phyloP scores from a whole-genome alignment of 2,888 invertebrate species.

The Sminthurides aquaticus region DNA sequence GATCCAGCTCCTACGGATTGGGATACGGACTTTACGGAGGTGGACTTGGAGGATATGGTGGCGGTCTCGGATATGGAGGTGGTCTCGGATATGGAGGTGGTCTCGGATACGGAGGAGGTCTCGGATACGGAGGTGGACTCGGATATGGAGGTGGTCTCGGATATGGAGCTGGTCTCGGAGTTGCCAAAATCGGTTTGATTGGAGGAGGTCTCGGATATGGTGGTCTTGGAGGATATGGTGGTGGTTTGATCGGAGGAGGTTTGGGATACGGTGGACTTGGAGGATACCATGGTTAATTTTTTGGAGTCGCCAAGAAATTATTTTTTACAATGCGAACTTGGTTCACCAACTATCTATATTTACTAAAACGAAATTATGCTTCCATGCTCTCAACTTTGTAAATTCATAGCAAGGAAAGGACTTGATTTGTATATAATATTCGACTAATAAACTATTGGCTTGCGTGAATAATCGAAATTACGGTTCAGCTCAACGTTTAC shows the following conservation, averaged over 20 bases:
- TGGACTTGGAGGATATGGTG: conserved; percentile 1
- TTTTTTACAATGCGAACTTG: too few relatives aligned
- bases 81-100: neutral
- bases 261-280: conserved; percentile 4
- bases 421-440: too few relatives aligned
- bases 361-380: neutral
- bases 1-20: conserved; percentile 16
- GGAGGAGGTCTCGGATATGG: conserved; percentile 10
- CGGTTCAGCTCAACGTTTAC: too few relatives aligned
- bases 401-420: too few relatives aligned
- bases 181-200: conserved; percentile 2
- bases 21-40: conserved; percentile 20
- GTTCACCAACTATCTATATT: too few relatives aligned
- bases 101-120: conserved; percentile 6
- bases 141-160: conserved; percentile 10
- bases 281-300: conserved; percentile 3
- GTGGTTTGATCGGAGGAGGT: conserved; percentile 12
- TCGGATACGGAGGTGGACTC: conserved; percentile 14
- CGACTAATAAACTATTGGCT: too few relatives aligned
- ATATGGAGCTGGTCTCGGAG: conserved; percentile 4
- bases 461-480: too few relatives aligned
- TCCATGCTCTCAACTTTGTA: too few relatives aligned
- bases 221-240: neutral
- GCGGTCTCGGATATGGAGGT: conserved; percentile 9
- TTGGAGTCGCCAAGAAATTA: too few relatives aligned